phyloP scores from a whole-genome alignment of 2,888 invertebrate genomes.

The Mesorhabditis sp. region DNA sequence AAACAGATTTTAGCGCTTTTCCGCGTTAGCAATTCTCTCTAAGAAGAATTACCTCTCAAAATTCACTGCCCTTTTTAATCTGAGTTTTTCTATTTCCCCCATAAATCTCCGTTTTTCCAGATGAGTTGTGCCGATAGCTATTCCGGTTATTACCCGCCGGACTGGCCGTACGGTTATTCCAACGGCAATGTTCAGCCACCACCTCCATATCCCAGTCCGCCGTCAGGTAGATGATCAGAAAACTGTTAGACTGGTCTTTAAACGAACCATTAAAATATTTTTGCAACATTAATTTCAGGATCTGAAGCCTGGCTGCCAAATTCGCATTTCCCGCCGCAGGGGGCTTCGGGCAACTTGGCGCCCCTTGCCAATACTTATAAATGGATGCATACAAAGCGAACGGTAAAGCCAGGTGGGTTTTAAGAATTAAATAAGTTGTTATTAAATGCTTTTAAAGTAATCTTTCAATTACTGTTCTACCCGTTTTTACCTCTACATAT shows the following conservation, averaged over 20 bases:
- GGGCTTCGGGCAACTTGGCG: background rate
- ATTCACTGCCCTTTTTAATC: no score
- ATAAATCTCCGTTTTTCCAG: background rate
- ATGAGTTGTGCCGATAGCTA: slow-evolving; percentile 38
- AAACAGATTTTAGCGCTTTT: no score
- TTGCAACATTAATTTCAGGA: background rate
- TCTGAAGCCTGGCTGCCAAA: slow-evolving; percentile 7
- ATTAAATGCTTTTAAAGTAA: no score
- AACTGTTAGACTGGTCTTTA: background rate
- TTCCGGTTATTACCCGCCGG: slow-evolving; percentile 27
- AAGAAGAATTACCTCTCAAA: no score
- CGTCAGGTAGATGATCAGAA: background rate
- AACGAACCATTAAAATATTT: no score
- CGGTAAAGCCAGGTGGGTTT: slow-evolving; percentile 37
- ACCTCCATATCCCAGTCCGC: background rate
- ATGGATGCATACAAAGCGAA: slow-evolving; percentile 57
- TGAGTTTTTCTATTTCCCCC: no score
- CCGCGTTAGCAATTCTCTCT: no score
- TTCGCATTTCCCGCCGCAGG: slow-evolving; percentile 13
- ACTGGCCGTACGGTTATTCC: slow-evolving; percentile 24
- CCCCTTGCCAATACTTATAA: slow-evolving; percentile 40
- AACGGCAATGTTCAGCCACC: slow-evolving; percentile 10
- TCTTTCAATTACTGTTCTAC: no score
- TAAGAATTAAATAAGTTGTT: background rate
- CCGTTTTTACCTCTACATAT: no score